phyloP scores from a whole-genome alignment of 23 tunicate genomes.

The Diplosoma virens region DNA sequence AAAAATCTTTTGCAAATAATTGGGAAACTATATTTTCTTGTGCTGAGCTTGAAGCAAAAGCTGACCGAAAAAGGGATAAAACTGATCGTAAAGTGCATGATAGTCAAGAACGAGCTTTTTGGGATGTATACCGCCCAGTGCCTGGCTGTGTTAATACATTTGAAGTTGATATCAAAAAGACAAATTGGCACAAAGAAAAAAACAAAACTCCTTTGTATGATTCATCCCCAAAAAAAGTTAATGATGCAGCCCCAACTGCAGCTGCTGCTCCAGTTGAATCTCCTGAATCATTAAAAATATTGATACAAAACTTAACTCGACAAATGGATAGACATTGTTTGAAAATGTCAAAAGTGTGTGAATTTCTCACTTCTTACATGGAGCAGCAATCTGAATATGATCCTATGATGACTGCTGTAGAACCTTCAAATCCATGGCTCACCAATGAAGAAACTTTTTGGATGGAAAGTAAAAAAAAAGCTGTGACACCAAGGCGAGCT shows the following conservation, averaged over 20 bases:
- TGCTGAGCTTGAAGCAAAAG: conserved; percentile 80
- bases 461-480: conserved; percentile 38
- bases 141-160: conserved; percentile 97
- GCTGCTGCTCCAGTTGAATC: conserved; percentile 28
- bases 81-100: conserved; percentile 75
- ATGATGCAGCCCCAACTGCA: not conserved
- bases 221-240: conserved; percentile 71
- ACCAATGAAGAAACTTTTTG: conserved; percentile 72
- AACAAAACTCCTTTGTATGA: conserved; percentile 69
- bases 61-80: conserved; percentile 84
- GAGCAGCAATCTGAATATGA: conserved; percentile 76
- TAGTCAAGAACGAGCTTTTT: conserved; percentile 96
- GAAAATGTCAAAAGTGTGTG: conserved; percentile 95
- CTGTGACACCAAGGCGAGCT: conserved; percentile 61
- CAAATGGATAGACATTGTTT: conserved; percentile 87
- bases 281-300: conserved; percentile 42
- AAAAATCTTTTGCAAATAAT: conserved; percentile 67
- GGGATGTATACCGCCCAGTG: conserved; percentile 97
- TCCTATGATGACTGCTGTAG: conserved; percentile 46
- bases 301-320: conserved; percentile 32
- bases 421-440: conserved; percentile 81
- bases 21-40: conserved; percentile 84
- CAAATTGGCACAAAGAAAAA: conserved; percentile 80
- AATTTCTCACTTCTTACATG: conserved; percentile 44
- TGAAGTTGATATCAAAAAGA: conserved; percentile 89